Conservation (phyloP, 2,888 invertebrate species). For the Amphipoea lucens region DNA sequence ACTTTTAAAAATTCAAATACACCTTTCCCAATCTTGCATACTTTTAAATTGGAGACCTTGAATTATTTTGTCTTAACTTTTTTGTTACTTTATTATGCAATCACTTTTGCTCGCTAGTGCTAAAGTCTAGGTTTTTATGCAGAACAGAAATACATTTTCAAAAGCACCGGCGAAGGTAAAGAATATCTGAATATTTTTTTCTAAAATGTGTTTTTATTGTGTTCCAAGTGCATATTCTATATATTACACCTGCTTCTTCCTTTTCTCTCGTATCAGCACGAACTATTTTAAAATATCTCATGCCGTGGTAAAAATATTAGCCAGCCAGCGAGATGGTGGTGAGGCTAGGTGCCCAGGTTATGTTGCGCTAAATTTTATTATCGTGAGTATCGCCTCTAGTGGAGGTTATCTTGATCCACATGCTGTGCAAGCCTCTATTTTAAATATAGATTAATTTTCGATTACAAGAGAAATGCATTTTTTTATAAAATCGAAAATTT, state of each 20-base stretch:
- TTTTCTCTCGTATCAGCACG: not conserved
- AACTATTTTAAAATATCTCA: not conserved
- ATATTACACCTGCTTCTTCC: not conserved
- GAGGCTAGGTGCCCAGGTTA: not conserved
- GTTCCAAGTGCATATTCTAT: not conserved
- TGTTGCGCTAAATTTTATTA: not conserved
- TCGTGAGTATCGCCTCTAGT: not conserved
- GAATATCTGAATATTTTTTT: not conserved
- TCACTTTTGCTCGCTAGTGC: not conserved
- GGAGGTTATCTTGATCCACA: not conserved
- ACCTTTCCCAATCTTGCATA: constrained; percentile 17
- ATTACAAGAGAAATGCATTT: not conserved
- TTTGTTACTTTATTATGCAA: not conserved
- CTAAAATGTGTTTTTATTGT: not conserved
- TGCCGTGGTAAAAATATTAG: not conserved
- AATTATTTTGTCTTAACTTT: constrained; percentile 12
- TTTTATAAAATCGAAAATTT: constrained; percentile 2
- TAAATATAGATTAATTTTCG: not conserved
- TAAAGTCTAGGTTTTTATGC: not conserved
- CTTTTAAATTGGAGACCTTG: constrained; percentile 14
- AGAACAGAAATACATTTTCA: not conserved
- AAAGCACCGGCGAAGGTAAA: not conserved
- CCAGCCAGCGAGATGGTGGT: not conserved
- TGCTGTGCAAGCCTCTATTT: not conserved
- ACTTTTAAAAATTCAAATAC: not conserved